Evolutionary conservation across 2,113 vertebrate species (phyloP), one percentile per base, ranked within the genome.

Genomic region (Hypocryptadius cinnamomeus): DNA sequence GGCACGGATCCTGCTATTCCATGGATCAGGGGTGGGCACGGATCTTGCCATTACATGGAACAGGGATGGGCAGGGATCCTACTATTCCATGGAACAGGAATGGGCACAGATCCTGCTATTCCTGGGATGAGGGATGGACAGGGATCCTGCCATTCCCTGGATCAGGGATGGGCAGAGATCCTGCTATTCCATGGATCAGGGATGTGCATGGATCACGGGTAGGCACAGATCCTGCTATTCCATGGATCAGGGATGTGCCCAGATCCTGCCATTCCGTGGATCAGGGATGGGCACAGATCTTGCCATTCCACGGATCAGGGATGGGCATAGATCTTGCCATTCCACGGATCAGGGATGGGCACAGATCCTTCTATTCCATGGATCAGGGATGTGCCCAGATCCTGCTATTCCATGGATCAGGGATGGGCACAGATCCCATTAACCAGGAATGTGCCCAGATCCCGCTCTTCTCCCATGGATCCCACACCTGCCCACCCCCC

Each of bases 21-120:
- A 3, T 51, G 8, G 18, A 23, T 42, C 37, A 28, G 11, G 23
- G 8, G 47, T 23, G 14, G 5, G 11, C 33, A 8, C 6, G 6
- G 24, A n/a, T n/a, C 25, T n/a, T 7, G 12, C 0, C 2, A 3
- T 30, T 30, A 20, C 15, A 1, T 45, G 54, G 15, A 18, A 23
- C 19, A 37, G 11, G 42, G 3, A 47, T 17, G 14, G 0, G 11
- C 68, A 2, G 2, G 3, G 15, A 40, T 33, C 15, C 48, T 5
- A 5, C 5, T 2, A 0, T 40, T 40, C 40, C 40, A 40, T 40
- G 40, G 39, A 39, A 11, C 39, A 39, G 39, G 10, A n/a, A n/a
- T n/a, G n/a, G n/a, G 37, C 19, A 4, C 2, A 0, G 27, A 44
- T 51, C 45, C 13, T 0, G 10, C 2, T 5, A 1, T 28, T 48